These are phyloP conservation scores for Poecile atricapillus DNA, from an alignment of 2,113 vertebrate genomes.

Conservation along the genomic window DNA sequence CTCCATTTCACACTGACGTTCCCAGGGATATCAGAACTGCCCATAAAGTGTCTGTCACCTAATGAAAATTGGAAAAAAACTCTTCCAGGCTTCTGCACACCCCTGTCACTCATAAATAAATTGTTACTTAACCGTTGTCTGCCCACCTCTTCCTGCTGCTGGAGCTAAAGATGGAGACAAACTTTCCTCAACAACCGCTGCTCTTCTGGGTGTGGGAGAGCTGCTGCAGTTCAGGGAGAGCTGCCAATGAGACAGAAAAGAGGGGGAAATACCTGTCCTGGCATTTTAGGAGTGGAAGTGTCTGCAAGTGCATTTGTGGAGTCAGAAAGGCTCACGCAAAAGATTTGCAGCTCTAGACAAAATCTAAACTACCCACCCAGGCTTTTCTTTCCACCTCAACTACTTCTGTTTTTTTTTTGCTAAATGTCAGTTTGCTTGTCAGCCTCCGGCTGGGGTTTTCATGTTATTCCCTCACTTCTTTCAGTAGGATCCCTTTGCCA, in stretches of 20 bases:
- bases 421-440: constrained; percentile 11
- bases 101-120: not conserved
- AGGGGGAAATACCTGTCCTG: not conserved
- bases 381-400: not conserved
- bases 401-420: not conserved
- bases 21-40: not conserved
- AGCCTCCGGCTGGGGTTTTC: not conserved
- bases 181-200: rapidly evolving
- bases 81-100: not conserved
- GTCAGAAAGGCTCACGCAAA: not conserved
- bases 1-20: not conserved
- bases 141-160: not conserved
- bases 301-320: not conserved
- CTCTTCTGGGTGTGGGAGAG: not conserved
- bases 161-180: not conserved
- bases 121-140: not conserved
- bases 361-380: not conserved
- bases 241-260: not conserved
- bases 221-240: not conserved
- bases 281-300: not conserved
- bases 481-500: not conserved
- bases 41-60: not conserved
- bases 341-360: not conserved
- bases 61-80: not conserved
- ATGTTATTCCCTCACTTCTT: not conserved